phyloP scores from a whole-genome alignment of 35 echinoderm and acorn worm species.

The Patiria miniata region DNA sequence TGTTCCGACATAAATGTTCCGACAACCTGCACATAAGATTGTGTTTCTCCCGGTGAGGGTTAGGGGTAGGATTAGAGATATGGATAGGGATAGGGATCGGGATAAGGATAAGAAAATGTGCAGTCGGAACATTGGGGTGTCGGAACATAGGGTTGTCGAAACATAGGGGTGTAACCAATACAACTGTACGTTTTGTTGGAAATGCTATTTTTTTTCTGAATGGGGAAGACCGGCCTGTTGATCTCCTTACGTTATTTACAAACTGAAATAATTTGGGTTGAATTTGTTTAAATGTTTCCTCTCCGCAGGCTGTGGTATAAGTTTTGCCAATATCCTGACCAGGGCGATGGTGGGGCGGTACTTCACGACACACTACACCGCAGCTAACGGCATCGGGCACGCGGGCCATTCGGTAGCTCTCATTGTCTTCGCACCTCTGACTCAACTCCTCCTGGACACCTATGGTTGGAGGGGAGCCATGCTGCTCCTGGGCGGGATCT shows the following conservation, averaged over 20 bases:
- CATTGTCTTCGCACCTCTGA: neutral
- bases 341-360: neutral
- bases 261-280: neutral
- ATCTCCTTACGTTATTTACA: neutral
- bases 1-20: too few species aligned
- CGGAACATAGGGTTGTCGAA: too few species aligned
- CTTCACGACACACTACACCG: neutral
- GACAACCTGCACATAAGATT: too few species aligned
- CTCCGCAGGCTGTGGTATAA: neutral
- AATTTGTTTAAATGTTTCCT: neutral
- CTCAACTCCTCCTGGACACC: neutral
- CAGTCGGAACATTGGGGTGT: too few species aligned
- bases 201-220: too few species aligned
- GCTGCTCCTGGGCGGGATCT: neutral
- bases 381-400: neutral
- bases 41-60: too few species aligned
- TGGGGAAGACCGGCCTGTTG: too few species aligned
- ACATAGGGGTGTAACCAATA: too few species aligned
- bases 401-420: neutral
- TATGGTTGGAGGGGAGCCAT: neutral
- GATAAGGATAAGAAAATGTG: too few species aligned
- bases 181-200: too few species aligned
- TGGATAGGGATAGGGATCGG: too few species aligned
- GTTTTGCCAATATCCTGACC: neutral
- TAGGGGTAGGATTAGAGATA: too few species aligned